phyloP scores from a whole-genome alignment of 2,888 invertebrate species.

The Hemaris fuciformis region DNA sequence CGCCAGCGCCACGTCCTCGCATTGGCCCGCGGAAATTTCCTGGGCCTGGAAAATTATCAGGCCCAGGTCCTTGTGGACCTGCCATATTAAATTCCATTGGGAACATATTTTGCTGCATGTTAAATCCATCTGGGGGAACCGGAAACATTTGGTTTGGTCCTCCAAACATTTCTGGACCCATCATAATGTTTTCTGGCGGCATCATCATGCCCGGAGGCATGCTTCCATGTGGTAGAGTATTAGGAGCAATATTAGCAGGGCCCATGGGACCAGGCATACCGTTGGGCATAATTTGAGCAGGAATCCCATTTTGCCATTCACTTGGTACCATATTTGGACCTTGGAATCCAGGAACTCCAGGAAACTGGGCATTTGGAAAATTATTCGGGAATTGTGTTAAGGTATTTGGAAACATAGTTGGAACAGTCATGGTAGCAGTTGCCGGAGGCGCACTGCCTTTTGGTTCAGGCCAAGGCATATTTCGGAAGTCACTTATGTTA shows the following conservation, averaged over 20 bases:
- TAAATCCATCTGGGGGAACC: slow-evolving; percentile 64
- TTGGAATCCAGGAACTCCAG: slow-evolving; percentile 70
- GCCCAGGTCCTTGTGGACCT: slow-evolving; percentile 58
- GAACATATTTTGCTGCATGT: slow-evolving; percentile 74
- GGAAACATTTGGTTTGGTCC: slow-evolving; percentile 59
- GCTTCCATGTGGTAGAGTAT: slow-evolving; percentile 53
- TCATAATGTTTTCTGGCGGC: slow-evolving; percentile 41
- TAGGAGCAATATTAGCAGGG: slow-evolving; percentile 55
- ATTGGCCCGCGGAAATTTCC: slow-evolving; percentile 79
- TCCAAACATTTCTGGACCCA: slow-evolving; percentile 62
- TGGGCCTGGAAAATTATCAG: slow-evolving; percentile 60
- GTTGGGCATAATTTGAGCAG: slow-evolving; percentile 59
- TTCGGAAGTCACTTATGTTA: slow-evolving; percentile 88
- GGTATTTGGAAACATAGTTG: slow-evolving; percentile 72
- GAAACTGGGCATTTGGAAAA: slow-evolving; percentile 73
- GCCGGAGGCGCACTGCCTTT: slow-evolving; percentile 83
- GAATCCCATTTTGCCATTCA: slow-evolving; percentile 69
- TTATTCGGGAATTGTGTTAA: slow-evolving; percentile 70
- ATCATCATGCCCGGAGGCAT: slow-evolving; percentile 71
- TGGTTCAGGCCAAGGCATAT: slow-evolving; percentile 92
- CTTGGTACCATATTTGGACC: slow-evolving; percentile 59
- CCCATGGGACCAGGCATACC: slow-evolving; percentile 59
- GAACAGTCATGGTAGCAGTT: slow-evolving; percentile 52
- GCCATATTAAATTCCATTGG: slow-evolving; percentile 78
- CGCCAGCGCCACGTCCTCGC: slow-evolving; percentile 77